Evolutionary conservation across 2,113 vertebrate species (phyloP), one percentile per base, ranked within the genome.

Genomic region (Oxyruncus cristatus): DNA sequence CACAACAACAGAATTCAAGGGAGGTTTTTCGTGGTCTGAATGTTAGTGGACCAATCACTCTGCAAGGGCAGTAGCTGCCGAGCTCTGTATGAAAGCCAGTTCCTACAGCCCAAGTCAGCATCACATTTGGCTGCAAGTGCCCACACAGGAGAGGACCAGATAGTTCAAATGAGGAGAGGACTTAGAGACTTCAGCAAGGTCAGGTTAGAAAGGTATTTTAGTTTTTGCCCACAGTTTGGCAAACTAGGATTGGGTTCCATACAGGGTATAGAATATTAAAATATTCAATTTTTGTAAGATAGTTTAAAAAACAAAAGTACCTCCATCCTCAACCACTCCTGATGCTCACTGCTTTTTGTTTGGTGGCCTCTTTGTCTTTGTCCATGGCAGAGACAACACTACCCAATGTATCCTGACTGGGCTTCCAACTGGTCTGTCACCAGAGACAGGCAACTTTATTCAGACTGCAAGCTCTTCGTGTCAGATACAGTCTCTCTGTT

Each of bases 361-460:
- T 47, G 16, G 18, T 55, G 55, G 27, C 39, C 24, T 66, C 52
- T 71, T 44, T 89, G 50, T 70, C 56, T 71, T 44, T 87, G 46
- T 58, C 30, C 26, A 16, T 16, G 28, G 18, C 14, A 87, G 18
- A 81, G 30, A 75, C 8, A 47, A 24, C 12, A 37, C 10, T 55
- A 73, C 1, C 4, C 14, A 71, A 1, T 1, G 5, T 41, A 21
- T 42, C 33, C 65, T 67, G 10, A 71, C 1, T 37, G 12, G 55
- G 15, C 33, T 80, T 92, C 50, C 49, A 92, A 32, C 5, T 65
- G 27, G 23, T 82, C 32, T 1, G 1, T 22, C 4, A 5, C 4
- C 41, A 65, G 35, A 74, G 28, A 50, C 0, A 9, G 14, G 33
- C 88, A 77, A n/a, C 17, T 44, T 75, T 46, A 56, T 44, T 92